phyloP scores from a whole-genome alignment of 2,797 vertebrate species.

The Rhinella marina region DNA sequence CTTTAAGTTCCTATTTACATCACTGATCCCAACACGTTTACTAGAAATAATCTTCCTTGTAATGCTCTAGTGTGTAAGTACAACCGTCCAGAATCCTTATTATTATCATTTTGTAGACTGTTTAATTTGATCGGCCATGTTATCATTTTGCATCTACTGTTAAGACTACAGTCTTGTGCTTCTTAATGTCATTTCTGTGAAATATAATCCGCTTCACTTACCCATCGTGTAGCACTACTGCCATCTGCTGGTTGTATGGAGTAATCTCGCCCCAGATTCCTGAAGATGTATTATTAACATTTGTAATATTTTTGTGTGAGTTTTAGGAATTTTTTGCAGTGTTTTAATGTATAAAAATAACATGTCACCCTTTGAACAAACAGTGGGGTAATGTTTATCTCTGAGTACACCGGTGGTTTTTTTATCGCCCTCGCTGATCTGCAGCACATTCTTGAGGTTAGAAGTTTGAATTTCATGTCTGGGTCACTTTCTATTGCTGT shows the following conservation, averaged over 20 bases:
- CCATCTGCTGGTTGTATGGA: constrained; percentile 18
- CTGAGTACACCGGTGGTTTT: constrained; percentile 44
- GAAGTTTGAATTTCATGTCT: constrained; percentile 38
- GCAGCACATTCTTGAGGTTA: constrained; percentile 52
- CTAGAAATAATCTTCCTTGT: background rate
- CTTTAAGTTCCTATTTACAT: background rate
- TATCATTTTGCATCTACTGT: background rate
- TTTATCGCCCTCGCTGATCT: constrained; percentile 58
- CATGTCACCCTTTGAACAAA: background rate
- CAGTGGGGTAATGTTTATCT: background rate
- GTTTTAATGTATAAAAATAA: constrained; percentile 5
- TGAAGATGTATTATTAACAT: background rate
- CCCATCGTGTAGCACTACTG: constrained; percentile 27
- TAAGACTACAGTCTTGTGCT: background rate
- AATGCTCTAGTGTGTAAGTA: no score
- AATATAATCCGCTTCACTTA: background rate
- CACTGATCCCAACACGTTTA: background rate
- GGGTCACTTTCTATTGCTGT: background rate
- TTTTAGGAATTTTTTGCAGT: background rate
- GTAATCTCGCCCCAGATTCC: background rate
- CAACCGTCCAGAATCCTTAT: background rate
- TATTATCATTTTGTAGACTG: background rate
- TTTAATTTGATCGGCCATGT: background rate
- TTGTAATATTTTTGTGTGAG: background rate
- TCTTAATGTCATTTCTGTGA: background rate